Conservation (phyloP, 2,888 invertebrate genomes). For the Glyphotaelius pellucidus region DNA sequence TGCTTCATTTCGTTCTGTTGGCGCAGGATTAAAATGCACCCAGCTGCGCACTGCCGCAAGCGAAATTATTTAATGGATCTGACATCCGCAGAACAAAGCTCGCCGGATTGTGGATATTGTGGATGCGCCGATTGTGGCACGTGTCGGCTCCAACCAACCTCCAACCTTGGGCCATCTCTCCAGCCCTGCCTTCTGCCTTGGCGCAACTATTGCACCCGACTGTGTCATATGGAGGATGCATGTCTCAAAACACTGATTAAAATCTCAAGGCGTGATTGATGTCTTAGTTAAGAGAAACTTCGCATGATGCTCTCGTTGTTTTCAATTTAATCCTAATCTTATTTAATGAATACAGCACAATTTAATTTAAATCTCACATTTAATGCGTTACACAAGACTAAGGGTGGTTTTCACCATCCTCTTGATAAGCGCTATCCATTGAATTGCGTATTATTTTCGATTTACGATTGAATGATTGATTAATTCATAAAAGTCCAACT, state of each 20-base stretch:
- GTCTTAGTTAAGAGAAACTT: background rate
- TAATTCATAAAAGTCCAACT: no score
- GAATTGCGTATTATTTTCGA: no score
- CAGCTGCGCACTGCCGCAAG: slow-evolving; percentile 36
- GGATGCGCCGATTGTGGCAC: background rate
- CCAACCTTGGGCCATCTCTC: background rate
- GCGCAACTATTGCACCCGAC: background rate
- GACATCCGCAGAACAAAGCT: slow-evolving; percentile 38
- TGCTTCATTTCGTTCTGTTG: background rate
- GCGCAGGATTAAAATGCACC: slow-evolving; percentile 29
- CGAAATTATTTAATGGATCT: slow-evolving; percentile 46
- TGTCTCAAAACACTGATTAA: background rate
- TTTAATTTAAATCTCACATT: background rate
- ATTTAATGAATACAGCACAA: background rate
- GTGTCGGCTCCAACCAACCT: background rate
- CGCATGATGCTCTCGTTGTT: background rate
- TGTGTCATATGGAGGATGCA: background rate
- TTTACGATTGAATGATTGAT: no score
- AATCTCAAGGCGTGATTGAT: background rate
- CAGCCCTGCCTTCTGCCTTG: background rate
- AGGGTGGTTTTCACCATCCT: no score
- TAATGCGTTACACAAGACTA: background rate
- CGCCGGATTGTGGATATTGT: background rate
- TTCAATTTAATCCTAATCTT: background rate
- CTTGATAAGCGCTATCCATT: no score